Evolutionary conservation across 2,888 invertebrate species (phyloP), one percentile per base, ranked within the genome.

Genomic region (Spilosoma lubricipeda): DNA sequence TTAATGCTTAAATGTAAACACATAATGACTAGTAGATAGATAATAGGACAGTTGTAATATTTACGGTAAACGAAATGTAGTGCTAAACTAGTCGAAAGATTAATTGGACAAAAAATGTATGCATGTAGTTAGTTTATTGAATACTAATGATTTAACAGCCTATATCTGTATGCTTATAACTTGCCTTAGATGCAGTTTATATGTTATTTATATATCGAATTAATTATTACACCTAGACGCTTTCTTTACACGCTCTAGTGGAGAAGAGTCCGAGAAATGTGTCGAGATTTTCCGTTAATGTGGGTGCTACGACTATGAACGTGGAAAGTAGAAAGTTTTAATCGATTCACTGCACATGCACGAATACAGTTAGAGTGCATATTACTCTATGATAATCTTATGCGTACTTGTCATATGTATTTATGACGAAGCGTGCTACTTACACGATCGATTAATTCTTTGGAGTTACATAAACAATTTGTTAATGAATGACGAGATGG

Each of bases 281-380:
- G 91, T 91, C 88, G 88, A 93, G 94, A 94, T 94, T 94, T 94
- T 94, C 94, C 93, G 92, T 93, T 92, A 93, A 92, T 92, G 90
- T 89, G 89, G 88, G 89, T 89, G 91, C 93, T 91, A 89, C 88
- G 88, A 89, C 85, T 89, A 90, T 88, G 90, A 89, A 89, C 90
- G 90, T 93, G 91, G 95, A 95, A 95, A 95, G 95, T 95, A 93
- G 95, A 95, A 95, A 95, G 95, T 94, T 91, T 88, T 91, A 89
- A 92, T 90, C 95, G 93, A 94, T 89, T 93, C 93, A 94, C 92
- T 94, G 95, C 94, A 94, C 94, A 94, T 93, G 94, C 93, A 94
- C 91, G 92, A 92, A 93, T 89, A 90, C 87, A 85, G 89, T 87
- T 90, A 85, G 82, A 87, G 85, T 85, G 86, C 84, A 85, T 82